phyloP scores from a whole-genome alignment of 2,113 vertebrate genomes.

The Clupea harengus region DNA sequence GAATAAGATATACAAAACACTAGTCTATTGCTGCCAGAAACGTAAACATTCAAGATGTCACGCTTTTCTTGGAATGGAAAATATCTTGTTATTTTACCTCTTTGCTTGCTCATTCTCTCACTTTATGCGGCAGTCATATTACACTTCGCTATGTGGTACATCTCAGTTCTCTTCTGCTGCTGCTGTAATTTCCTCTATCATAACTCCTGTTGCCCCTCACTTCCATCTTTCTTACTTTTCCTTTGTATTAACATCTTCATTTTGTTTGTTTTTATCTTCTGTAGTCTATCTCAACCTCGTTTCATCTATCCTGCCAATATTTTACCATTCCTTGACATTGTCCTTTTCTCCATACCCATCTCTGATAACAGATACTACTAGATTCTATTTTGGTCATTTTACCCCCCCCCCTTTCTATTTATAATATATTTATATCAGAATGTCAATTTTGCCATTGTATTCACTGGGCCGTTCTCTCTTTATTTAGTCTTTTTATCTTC shows the following conservation, averaged over 20 bases:
- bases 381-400: no score
- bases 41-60: no score
- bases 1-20: no score
- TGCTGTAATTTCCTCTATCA: background rate
- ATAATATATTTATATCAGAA: background rate
- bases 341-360: background rate
- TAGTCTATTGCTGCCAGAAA: no score
- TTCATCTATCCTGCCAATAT: background rate
- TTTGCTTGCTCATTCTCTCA: no score
- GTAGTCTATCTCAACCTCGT: background rate
- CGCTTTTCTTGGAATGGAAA: no score
- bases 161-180: no score
- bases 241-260: background rate
- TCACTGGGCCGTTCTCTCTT: background rate
- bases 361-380: background rate
- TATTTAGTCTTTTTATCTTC: background rate
- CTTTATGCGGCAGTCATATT: no score
- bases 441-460: background rate
- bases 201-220: background rate
- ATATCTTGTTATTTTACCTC: no score
- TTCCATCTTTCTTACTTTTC: background rate
- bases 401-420: background rate
- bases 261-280: background rate
- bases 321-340: background rate
- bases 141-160: no score